These are phyloP conservation scores for Brachionus asplanchnoidis DNA, from an alignment of 1,140 invertebrate genomes.

Conservation along the genomic window DNA sequence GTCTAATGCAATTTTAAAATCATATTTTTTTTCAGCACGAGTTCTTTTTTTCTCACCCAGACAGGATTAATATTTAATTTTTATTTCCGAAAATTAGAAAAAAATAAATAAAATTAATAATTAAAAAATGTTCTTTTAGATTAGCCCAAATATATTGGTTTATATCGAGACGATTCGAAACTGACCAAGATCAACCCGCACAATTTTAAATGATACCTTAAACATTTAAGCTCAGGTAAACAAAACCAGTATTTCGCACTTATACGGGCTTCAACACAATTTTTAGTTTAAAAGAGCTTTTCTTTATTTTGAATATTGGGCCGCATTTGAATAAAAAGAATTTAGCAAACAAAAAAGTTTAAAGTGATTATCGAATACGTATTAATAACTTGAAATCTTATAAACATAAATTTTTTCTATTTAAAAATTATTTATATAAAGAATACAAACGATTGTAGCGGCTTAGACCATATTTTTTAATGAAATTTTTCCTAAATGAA, in stretches of 20 bases:
- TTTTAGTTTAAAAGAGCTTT: background rate
- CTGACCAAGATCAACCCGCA: background rate
- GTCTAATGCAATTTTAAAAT: background rate
- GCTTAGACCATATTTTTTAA: background rate
- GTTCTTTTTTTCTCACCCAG: background rate
- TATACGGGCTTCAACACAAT: background rate
- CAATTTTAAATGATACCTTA: background rate
- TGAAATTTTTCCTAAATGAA: background rate
- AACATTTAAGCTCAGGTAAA: background rate
- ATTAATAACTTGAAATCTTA: slow-evolving; percentile 30
- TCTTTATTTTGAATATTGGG: background rate
- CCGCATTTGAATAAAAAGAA: background rate
- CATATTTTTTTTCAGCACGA: background rate
- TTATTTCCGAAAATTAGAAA: background rate
- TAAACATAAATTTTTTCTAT: slow-evolving; percentile 18
- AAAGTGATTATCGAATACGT: slow-evolving; percentile 32
- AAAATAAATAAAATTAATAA: background rate
- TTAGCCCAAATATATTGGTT: background rate
- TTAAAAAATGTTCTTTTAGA: background rate
- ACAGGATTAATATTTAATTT: background rate
- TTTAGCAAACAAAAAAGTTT: background rate
- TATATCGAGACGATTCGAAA: background rate
- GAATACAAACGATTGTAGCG: background rate
- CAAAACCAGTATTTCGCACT: background rate
- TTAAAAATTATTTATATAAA: background rate